Base-by-base conservation (phyloP, 2,888 invertebrate genomes). In the Agriopis aurantiaria region DNA sequence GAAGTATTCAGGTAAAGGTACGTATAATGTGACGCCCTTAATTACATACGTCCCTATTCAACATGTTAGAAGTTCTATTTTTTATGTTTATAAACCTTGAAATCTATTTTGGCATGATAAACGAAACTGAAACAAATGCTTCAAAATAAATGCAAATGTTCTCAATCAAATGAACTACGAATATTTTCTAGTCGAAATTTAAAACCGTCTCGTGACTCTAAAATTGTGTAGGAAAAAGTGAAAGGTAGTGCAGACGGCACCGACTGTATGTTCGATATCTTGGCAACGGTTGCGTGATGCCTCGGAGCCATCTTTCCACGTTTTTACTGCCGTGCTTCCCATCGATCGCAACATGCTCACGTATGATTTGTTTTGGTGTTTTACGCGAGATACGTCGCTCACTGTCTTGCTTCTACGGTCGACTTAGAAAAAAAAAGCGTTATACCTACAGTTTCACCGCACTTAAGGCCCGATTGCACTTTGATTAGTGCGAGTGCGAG, bases 221-320 rank as follows among this genome's bases (percentile, higher is more conserved):
- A 65, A 68, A 45, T 49, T 46, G 53, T 53, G 61, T 45, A 62
- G 48, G 65, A 59, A 71, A 65, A 71, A 65, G 56, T 46, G 43
- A 61, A 72, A 72, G 61, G 68, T 60, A 65, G 72, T 67, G 69
- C 65, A 72, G 72, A 69, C 76, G 75, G 78, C 75, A 45, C 76
- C 61, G 79, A 65, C 85, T 89, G 90, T 90, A 85, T 89, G 85
- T 88, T 91, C 90, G 90, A 90, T 90, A 86, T 80, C 90, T 82
- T 88, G 87, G 92, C 91, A 91, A 92, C 92, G 83, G 80, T 92
- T 89, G 92, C 92, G 92, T 91, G 91, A 80, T 77, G 69, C 64
- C 79, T 74, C 11, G 80, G 76, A 84, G 84, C 86, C 87, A 86
- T 89, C 88, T 88, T 87, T 88, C 85, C 79, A 83, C 84, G 80